Evolutionary conservation across 30 jellyfish, hydroid and myxozoan species (phyloP).

Genomic region (Pseudorhiza aurosa): DNA sequence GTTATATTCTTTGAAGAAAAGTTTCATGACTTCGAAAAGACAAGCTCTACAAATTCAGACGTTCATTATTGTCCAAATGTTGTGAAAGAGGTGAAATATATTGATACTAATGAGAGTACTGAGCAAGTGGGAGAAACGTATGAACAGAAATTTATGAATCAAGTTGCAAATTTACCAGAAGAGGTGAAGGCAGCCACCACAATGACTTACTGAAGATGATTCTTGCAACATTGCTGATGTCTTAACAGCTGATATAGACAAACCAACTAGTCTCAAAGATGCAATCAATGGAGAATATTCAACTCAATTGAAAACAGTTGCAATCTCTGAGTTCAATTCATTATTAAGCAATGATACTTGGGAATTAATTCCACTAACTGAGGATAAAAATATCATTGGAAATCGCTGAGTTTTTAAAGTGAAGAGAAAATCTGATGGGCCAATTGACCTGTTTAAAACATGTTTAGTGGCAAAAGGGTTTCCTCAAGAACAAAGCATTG

Average conservation of each 20-base stretch:
- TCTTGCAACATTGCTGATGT: constrained; percentile 1
- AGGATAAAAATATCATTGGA: constrained; percentile 15
- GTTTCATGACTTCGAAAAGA: constrained; percentile 20
- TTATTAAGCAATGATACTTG: constrained; percentile 33
- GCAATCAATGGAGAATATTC: constrained; percentile 23
- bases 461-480: constrained; percentile 42
- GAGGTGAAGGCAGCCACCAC: constrained; percentile 1
- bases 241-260: not conserved
- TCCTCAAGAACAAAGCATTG: constrained; percentile 17
- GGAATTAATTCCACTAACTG: constrained; percentile 35
- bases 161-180: constrained; percentile 8
- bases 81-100: not conserved
- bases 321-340: constrained; percentile 15
- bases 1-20: constrained; percentile 8
- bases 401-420: constrained; percentile 31
- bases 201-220: constrained; percentile 4
- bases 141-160: constrained; percentile 25
- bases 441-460: constrained; percentile 37
- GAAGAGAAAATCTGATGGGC: constrained; percentile 42
- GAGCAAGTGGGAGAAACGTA: constrained; percentile 28
- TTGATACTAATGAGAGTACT: not conserved
- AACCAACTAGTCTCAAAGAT: constrained; percentile 25
- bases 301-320: constrained; percentile 37
- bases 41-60: not conserved
- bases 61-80: not conserved